Conservation (phyloP, 2,113 vertebrate species). For the Sebastes fasciatus region DNA sequence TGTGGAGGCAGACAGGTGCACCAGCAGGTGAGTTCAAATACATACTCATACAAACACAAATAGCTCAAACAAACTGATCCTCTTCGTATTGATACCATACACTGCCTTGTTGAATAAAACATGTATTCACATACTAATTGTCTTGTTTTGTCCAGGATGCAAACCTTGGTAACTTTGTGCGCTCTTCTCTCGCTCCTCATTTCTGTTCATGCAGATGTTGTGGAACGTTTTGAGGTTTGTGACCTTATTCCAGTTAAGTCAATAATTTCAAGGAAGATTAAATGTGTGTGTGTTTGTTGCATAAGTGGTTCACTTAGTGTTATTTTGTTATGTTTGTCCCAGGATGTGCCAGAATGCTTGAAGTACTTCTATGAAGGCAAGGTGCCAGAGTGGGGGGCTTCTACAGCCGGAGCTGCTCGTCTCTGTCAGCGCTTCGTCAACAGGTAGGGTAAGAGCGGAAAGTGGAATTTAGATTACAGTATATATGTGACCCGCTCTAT, state of each 20-base stretch:
- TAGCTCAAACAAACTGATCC: neutral
- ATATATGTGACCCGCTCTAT: too few species aligned
- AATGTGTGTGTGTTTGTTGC: conserved; percentile 6
- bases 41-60: conserved; percentile 19
- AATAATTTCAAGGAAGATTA: neutral
- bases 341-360: conserved; percentile 75
- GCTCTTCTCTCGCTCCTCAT: conserved; percentile 51
- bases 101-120: neutral
- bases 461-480: neutral
- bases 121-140: neutral
- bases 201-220: conserved; percentile 66
- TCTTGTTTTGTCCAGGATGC: conserved; percentile 50
- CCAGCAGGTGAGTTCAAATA: conserved; percentile 57
- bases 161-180: conserved; percentile 4
- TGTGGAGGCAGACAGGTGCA: conserved; percentile 19
- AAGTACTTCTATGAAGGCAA: conserved; percentile 80
- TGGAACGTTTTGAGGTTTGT: conserved; percentile 72
- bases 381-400: conserved; percentile 72
- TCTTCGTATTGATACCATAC: too few species aligned
- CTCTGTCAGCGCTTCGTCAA: conserved; percentile 81
- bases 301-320: neutral
- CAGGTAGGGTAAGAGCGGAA: conserved; percentile 46
- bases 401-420: conserved; percentile 42
- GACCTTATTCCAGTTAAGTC: neutral
- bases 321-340: neutral